Conservation (phyloP, 1,140 invertebrate species). For the Drosophila funebris region DNA sequence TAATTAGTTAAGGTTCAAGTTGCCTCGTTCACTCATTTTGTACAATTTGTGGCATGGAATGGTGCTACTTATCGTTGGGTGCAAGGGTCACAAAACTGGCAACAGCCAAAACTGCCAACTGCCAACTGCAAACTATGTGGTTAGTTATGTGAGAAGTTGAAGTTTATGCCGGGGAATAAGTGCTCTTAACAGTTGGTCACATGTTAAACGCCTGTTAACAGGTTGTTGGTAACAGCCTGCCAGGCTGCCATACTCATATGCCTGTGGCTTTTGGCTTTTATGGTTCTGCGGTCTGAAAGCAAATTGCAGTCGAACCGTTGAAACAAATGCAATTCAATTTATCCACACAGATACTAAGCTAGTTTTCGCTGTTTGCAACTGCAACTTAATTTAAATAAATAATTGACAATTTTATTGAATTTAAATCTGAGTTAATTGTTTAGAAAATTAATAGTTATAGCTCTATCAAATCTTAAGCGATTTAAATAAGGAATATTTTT, state of each 20-base stretch:
- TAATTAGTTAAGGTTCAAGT: conserved; percentile 36
- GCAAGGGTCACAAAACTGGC: conserved; percentile 2
- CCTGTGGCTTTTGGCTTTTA: background rate
- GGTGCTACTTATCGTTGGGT: conserved; percentile 11
- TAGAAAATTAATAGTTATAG: too few species aligned
- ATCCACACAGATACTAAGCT: too few species aligned
- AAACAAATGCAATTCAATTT: background rate
- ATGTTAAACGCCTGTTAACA: conserved; percentile 28
- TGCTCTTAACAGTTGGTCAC: conserved; percentile 11
- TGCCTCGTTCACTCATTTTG: background rate
- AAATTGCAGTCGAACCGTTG: background rate
- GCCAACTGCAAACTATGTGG: conserved; percentile 24
- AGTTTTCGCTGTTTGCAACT: background rate
- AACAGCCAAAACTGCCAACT: background rate
- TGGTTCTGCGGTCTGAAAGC: background rate
- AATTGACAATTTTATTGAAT: too few species aligned
- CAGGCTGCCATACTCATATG: background rate
- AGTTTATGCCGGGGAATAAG: background rate
- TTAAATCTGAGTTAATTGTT: too few species aligned
- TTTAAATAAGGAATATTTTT: too few species aligned
- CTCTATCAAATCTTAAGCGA: too few species aligned
- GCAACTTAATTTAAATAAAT: too few species aligned
- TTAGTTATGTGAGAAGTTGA: conserved; percentile 14
- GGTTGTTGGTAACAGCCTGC: conserved; percentile 15
- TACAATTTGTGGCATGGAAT: conserved; percentile 10